Percentiles rank a stretch among this genome's conserved stretches.
Conservation (phyloP, 23 tunicate genomes). For the Trididemnum clinides region DNA sequence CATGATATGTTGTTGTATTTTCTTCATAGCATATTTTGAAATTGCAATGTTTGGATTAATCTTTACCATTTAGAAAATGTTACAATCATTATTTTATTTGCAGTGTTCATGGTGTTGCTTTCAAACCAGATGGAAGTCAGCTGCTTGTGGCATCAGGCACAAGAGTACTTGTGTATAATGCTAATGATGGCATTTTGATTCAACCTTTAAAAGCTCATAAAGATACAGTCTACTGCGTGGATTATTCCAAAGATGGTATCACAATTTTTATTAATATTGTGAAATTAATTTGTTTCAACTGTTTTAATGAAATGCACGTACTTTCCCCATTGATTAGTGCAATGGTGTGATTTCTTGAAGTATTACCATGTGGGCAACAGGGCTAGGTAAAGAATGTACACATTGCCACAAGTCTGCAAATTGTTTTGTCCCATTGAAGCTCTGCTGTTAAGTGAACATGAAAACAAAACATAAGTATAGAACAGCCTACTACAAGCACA, state of each 20-base stretch:
- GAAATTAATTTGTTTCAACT: too few species aligned
- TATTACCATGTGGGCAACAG: too few species aligned
- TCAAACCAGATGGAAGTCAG: constrained; percentile 95
- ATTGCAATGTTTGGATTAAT: neutral
- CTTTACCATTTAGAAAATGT: neutral
- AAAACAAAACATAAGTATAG: too few species aligned
- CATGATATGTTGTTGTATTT: neutral
- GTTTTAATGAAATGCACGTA: too few species aligned
- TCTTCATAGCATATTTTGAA: neutral
- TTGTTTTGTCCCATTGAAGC: too few species aligned
- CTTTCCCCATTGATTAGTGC: too few species aligned
- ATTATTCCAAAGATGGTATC: constrained; percentile 83
- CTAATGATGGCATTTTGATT: constrained; percentile 66
- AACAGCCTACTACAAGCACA: too few species aligned
- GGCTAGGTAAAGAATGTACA: too few species aligned
- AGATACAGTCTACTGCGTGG: constrained; percentile 78
- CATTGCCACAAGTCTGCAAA: too few species aligned
- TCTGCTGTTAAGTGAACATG: too few species aligned
- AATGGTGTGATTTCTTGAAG: too few species aligned
- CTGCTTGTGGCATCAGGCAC: constrained; percentile 77
- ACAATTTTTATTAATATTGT: too few species aligned
- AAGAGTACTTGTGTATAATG: constrained; percentile 77
- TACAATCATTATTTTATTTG: neutral
- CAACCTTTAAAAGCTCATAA: constrained; percentile 84
- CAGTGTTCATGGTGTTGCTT: constrained; percentile 85